Percentiles rank a stretch among this genome's conserved stretches.
phyloP scores from a whole-genome alignment of 2,113 vertebrate genomes.

The Silurus meridionalis region DNA sequence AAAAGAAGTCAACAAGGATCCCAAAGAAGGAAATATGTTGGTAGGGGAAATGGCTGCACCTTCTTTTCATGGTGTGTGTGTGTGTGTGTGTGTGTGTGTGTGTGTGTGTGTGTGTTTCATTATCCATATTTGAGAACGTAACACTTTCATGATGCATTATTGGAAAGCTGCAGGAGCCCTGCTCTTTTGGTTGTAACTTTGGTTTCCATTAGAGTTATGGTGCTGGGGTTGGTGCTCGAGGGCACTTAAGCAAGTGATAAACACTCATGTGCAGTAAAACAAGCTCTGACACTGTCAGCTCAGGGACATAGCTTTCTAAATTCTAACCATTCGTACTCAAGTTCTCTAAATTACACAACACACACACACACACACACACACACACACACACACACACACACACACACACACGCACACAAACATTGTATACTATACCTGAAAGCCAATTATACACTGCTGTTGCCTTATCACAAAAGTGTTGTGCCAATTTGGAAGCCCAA shows the following conservation, averaged over 20 bases:
- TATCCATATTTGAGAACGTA: background rate
- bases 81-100: no score
- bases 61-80: background rate
- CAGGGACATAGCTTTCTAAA: conserved; percentile 58
- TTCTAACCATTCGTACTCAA: conserved; percentile 45
- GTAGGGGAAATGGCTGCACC: background rate
- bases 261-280: conserved; percentile 66
- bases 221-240: conserved; percentile 59
- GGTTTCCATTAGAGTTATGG: conserved; percentile 73
- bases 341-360: background rate
- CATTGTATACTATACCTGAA: background rate
- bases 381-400: no score
- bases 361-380: no score
- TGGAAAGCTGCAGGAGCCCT: conserved; percentile 52
- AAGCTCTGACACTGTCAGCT: conserved; percentile 65
- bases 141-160: conserved; percentile 39
- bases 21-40: background rate
- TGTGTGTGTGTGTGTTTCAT: conserved; percentile 18
- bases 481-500: background rate
- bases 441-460: background rate
- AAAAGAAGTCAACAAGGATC: background rate
- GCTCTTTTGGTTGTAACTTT: conserved; percentile 60
- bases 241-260: conserved; percentile 71
- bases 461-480: background rate
- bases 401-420: background rate